These are phyloP conservation scores for Limnephilus lunatus DNA, from an alignment of 2,888 invertebrate species.

Conservation along the genomic window DNA sequence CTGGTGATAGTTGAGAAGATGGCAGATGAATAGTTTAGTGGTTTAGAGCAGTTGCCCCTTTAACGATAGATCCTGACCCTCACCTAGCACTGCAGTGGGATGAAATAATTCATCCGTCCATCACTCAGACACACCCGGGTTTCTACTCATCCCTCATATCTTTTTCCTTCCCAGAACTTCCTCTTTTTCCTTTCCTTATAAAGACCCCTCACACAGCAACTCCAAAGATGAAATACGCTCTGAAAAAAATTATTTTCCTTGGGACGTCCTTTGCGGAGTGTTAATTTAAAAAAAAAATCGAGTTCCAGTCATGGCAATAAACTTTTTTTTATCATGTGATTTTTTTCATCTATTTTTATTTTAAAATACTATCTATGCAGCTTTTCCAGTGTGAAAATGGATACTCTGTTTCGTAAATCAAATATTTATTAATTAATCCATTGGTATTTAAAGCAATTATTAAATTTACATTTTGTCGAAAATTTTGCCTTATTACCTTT, in stretches of 20 bases:
- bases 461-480: background rate
- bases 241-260: too few relatives aligned
- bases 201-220: too few relatives aligned
- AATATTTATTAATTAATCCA: background rate
- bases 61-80: background rate
- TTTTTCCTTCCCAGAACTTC: too few relatives aligned
- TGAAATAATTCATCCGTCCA: too few relatives aligned
- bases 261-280: too few relatives aligned
- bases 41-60: background rate
- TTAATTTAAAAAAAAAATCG: background rate
- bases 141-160: too few relatives aligned
- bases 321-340: background rate
- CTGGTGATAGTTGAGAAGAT: background rate
- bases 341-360: too few relatives aligned
- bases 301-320: background rate
- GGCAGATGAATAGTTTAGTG: background rate
- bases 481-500: background rate
- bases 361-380: background rate
- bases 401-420: background rate
- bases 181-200: too few relatives aligned
- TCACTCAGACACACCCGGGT: too few relatives aligned
- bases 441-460: background rate
- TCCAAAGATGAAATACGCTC: too few relatives aligned
- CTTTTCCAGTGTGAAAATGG: background rate
- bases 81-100: too few relatives aligned